These are phyloP conservation scores for Plectropomus leopardus DNA, from an alignment of 2,113 vertebrate species.

Conservation along the genomic window DNA sequence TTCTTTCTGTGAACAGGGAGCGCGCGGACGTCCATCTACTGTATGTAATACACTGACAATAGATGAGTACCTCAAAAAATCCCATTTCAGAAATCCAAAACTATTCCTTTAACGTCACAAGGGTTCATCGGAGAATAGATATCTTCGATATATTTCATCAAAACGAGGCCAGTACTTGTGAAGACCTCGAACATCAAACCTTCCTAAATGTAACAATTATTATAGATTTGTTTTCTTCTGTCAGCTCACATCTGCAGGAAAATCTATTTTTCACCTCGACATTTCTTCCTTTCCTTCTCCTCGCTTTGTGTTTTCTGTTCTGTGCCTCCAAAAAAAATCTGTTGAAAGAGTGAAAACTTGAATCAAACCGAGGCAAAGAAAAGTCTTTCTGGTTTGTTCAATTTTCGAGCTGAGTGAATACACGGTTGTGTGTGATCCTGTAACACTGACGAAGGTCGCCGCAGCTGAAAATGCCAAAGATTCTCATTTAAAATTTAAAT, in stretches of 20 bases:
- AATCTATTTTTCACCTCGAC: not conserved
- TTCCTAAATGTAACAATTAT: not conserved
- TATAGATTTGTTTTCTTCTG: too few relatives aligned
- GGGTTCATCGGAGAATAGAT: not conserved
- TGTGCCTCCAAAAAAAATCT: not conserved
- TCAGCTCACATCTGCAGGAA: not conserved
- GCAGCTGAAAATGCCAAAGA: slow-evolving; percentile 15
- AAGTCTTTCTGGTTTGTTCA: not conserved
- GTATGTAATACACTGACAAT: too few relatives aligned
- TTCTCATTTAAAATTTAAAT: slow-evolving; percentile 35
- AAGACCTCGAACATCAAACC: not conserved
- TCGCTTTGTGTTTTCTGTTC: not conserved
- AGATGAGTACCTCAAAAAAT: too few relatives aligned
- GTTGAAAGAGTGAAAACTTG: not conserved
- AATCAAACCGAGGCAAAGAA: not conserved
- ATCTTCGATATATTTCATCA: not conserved
- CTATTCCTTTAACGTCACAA: not conserved
- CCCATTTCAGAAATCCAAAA: too few relatives aligned
- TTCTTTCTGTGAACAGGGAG: too few relatives aligned
- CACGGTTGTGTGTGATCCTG: not conserved
- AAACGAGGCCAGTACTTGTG: too few relatives aligned
- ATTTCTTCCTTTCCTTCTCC: too few relatives aligned
- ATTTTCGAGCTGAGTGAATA: not conserved
- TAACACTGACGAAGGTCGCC: not conserved
- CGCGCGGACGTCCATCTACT: too few relatives aligned